Evolutionary conservation across 2,888 invertebrate genomes (phyloP).

Genomic region (Automeris io): DNA sequence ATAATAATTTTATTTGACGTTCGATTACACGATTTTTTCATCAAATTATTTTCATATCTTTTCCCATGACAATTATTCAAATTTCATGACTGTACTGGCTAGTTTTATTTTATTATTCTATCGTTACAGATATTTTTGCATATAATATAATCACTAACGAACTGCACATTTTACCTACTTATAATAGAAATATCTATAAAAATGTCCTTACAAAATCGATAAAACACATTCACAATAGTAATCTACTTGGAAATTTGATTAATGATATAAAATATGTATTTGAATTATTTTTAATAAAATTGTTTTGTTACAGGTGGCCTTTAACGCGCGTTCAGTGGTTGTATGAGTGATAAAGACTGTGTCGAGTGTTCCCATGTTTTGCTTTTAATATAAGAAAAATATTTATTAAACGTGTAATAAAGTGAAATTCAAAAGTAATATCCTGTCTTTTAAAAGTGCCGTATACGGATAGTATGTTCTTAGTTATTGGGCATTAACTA

Average conservation of each 20-base stretch:
- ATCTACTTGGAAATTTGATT: too few relatives aligned
- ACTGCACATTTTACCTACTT: too few relatives aligned
- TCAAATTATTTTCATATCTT: conserved; percentile 15
- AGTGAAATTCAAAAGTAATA: conserved; percentile 45
- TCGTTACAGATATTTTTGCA: too few relatives aligned
- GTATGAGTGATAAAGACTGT: conserved; percentile 74
- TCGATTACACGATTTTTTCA: conserved; percentile 29
- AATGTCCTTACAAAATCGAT: too few relatives aligned
- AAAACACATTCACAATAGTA: too few relatives aligned
- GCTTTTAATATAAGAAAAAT: conserved; percentile 50
- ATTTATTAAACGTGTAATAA: conserved; percentile 55
- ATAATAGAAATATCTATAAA: too few relatives aligned
- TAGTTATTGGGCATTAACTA: conserved; percentile 25
- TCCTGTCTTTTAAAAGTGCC: conserved; percentile 58
- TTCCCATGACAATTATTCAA: conserved; percentile 11
- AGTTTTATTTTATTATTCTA: too few relatives aligned
- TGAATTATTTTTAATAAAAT: conserved; percentile 10
- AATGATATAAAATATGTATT: too few relatives aligned
- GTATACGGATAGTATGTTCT: conserved; percentile 35
- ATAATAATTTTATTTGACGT: conserved; percentile 18
- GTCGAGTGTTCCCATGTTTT: conserved; percentile 68
- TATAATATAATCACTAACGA: too few relatives aligned
- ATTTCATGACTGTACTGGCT: too few relatives aligned
- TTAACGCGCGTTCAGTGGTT: conserved; percentile 54
- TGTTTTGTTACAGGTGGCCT: conserved; percentile 67